phyloP scores from a whole-genome alignment of 2,888 invertebrate species.

The Tuta absoluta region DNA sequence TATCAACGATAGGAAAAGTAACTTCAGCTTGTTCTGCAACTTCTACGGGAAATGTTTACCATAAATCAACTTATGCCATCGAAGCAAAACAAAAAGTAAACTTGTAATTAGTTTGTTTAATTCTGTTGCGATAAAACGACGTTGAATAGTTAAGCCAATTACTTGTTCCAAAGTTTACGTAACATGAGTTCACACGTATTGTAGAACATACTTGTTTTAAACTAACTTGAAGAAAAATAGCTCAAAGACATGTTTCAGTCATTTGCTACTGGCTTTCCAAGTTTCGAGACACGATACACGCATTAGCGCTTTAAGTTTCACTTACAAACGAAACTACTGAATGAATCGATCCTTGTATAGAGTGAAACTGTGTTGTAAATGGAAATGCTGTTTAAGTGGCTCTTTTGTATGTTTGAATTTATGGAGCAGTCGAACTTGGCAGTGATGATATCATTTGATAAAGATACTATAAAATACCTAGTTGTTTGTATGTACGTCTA shows the following conservation, averaged over 20 bases:
- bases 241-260: conserved; percentile 48
- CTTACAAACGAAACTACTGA: conserved; percentile 24
- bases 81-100: neutral
- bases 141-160: conserved; percentile 14
- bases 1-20: conserved; percentile 13
- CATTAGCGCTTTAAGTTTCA: conserved; percentile 46
- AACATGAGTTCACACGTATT: conserved; percentile 9
- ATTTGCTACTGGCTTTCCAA: conserved; percentile 40
- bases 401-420: conserved; percentile 12
- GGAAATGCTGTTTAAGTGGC: neutral
- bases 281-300: conserved; percentile 44
- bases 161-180: neutral
- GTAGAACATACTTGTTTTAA: neutral
- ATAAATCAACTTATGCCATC: conserved; percentile 1
- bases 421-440: conserved; percentile 11
- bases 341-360: conserved; percentile 19
- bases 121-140: conserved; percentile 10
- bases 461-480: neutral
- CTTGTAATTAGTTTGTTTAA: neutral
- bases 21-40: conserved; percentile 18
- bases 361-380: conserved; percentile 20
- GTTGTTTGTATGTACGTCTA: neutral
- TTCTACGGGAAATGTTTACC: conserved; percentile 25
- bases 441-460: neutral
- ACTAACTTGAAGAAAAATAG: neutral